These are phyloP conservation scores for Piaya cayana DNA, from an alignment of 2,113 vertebrate genomes.

Conservation along the genomic window DNA sequence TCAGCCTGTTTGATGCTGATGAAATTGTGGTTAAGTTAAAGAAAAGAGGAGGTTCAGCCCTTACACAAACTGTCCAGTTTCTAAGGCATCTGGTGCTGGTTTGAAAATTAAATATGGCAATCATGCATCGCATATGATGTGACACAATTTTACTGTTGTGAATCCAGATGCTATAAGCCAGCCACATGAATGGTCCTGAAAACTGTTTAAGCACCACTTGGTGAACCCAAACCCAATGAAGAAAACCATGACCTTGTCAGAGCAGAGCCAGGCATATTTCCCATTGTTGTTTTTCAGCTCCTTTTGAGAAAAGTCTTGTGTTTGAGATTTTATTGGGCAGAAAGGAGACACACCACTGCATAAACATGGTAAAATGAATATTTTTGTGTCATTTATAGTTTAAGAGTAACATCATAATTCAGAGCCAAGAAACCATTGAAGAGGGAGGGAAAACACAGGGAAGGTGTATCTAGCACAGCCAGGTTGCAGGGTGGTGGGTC, in stretches of 20 bases:
- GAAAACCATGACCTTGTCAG: neutral
- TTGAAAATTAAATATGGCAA: conserved; percentile 40
- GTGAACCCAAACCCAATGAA: conserved; percentile 19
- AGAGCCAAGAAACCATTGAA: neutral
- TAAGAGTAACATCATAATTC: neutral
- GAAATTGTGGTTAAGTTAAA: conserved; percentile 60
- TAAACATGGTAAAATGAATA: neutral
- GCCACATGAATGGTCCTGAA: neutral
- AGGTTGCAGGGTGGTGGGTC: conserved; percentile 17
- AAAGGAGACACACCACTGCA: neutral
- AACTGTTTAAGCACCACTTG: conserved; percentile 22
- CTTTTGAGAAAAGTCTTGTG: neutral
- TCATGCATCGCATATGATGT: neutral
- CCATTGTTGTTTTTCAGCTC: neutral
- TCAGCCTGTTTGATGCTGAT: conserved; percentile 29
- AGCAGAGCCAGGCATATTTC: neutral
- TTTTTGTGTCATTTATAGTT: neutral
- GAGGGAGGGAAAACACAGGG: neutral
- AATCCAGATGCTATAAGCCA: conserved; percentile 51
- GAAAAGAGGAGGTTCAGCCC: neutral
- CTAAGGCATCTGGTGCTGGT: conserved; percentile 30
- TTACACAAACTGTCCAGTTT: conserved; percentile 51
- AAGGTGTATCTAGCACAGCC: neutral
- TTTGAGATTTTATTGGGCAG: neutral
- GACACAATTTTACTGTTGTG: conserved; percentile 1